Evolutionary conservation across 2,113 vertebrate genomes (phyloP), one percentile per base, ranked within the genome.

Genomic region (Apodemus sylvaticus): DNA sequence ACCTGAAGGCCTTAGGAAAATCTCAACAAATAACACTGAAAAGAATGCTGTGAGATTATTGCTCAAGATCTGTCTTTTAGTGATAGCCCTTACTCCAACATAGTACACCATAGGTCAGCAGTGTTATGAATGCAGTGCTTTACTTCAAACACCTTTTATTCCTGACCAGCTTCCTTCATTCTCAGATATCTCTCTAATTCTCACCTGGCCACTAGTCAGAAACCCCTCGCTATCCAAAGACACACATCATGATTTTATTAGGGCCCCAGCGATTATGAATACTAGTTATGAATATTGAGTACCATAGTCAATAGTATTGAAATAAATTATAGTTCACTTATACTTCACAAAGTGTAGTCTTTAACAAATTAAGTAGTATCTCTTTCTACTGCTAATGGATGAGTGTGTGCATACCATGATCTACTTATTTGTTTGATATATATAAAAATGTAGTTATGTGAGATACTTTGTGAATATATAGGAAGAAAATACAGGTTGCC

Each of bases 331-430:
- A 79, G 1, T 90, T 7, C 17, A n/a, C 7, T 53, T 77, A 42
- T 42, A 81, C 87, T 92, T 92, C 42, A 81, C 86, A 91, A 86
- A 51, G n/a, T 71, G 58, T 73, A 92, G n/a, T 4, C 26, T 90
- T 66, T 51, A 93, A 22, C 51, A 97, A 87, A 90, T 92, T 73
- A 79, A 92, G 7, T 81, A 20, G 64, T 78, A 51, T 26, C 14
- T 86, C 89, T 71, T 74, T 76, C n/a, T 71, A 22, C 66, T 70
- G 36, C 14, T 85, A 64, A 48, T 45, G 22, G n/a, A 79, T 79
- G 77, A 45, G 60, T 70, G 31, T 68, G 16, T 22, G 20, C 51
- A 51, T 53, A 51, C 64, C 26, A 48, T 48, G 62, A 86, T 34
- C 17, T 86, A 68, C 17, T 77, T 81, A 85, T 64, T 26, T 78